Evolutionary conservation across 2,888 invertebrate species (phyloP), one percentile per base, ranked within the genome.

Genomic region (Tortrix viridana): DNA sequence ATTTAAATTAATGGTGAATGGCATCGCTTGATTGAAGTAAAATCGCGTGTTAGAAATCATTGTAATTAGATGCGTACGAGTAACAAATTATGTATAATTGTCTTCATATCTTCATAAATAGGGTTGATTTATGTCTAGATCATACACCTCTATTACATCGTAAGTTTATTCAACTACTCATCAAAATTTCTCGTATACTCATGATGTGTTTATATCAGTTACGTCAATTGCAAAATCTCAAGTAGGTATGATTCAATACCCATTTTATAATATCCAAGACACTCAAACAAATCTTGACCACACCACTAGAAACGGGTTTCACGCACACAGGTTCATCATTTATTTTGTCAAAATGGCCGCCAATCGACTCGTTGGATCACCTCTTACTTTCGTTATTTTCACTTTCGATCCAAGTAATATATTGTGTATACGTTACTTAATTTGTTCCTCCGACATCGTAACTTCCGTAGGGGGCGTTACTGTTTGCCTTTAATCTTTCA

Each of bases 351-450:
- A 84, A 74, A 85, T 81, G 80, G 81, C 79, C 71, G 76, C 75
- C 67, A 67, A 74, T 76, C 72, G 73, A 73, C 74, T 75, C 73
- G 74, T 70, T 71, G 71, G 77, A 79, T 75, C 74, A 70, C 85
- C 82, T 82, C 78, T 86, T 85, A 86, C 87, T 87, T 87, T 87
- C 86, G 76, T 79, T 84, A 81, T 79, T 86, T 86, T 86, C 86
- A 86, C 91, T 91, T 91, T 91, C 90, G 76, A 84, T 81, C 67
- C 74, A 74, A 81, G 81, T 80, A 81, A 84, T 81, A 80, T 74
- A 74, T 74, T 74, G 71, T 78, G 74, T 71, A 74, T 83, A 79
- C 69, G 79, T 84, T 81, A 82, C 75, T 79, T 81, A 81, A 84
- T 85, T 82, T 71, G 71, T 71, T 71, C 69, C 72, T 72, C 68